phyloP scores from a whole-genome alignment of 2,797 vertebrate genomes.

The Anguilla pacifica region DNA sequence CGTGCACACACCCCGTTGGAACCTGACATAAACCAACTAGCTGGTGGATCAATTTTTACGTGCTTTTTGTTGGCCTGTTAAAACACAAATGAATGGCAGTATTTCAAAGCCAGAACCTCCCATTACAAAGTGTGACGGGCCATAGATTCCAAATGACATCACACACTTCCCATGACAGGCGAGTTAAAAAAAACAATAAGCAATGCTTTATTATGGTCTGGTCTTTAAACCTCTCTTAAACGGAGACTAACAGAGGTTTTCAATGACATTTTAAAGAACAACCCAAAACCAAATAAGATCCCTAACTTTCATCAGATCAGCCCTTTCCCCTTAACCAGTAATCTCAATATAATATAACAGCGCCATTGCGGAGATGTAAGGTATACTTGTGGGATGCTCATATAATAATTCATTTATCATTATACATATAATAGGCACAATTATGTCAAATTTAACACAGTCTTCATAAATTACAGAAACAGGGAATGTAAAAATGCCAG shows the following conservation, averaged over 20 bases:
- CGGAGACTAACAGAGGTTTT: not conserved
- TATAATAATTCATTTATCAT: conserved; percentile 46
- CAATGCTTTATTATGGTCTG: not conserved
- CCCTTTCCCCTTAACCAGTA: not conserved
- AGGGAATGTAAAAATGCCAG: conserved; percentile 53
- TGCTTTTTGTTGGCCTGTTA: not conserved
- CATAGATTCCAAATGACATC: not conserved
- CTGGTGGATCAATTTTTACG: not conserved
- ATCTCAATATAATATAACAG: not conserved
- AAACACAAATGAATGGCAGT: not conserved
- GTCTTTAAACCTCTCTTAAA: not conserved
- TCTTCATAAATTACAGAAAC: conserved; percentile 46
- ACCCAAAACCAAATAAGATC: not conserved
- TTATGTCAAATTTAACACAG: conserved; percentile 50
- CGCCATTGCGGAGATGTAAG: conserved; percentile 42
- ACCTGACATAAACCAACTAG: not conserved
- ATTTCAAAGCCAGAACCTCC: not conserved
- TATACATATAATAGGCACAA: conserved; percentile 48
- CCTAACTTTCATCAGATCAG: not conserved
- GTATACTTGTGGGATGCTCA: conserved; percentile 33
- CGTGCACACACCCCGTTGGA: not conserved
- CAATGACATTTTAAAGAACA: not conserved
- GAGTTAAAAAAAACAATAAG: not conserved
- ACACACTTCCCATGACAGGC: not conserved
- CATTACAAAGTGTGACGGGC: not conserved